Evolutionary conservation across 2,113 vertebrate species (phyloP), one percentile per base, ranked within the genome.

Genomic region (Cathartes aura): DNA sequence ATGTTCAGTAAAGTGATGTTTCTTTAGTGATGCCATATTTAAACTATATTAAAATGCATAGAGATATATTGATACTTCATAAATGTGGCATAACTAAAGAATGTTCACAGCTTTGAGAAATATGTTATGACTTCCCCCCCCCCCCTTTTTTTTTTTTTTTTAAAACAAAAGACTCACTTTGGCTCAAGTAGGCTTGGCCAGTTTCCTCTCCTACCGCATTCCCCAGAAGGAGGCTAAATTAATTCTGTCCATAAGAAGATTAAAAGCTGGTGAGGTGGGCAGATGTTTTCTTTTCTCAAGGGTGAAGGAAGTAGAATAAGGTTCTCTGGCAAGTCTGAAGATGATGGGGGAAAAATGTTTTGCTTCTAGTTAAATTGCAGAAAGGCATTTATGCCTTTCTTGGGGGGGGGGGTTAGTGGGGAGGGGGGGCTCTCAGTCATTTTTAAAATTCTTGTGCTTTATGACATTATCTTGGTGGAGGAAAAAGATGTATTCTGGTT

Each of bases 201-300:
- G 10, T 79, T 91, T 92, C 17, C 32, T 89, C 24, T 90, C 13
- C 70, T 81, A 55, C 32, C 60, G 47, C 30, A 56, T 93, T 89
- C 34, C 89, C 78, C 83, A 82, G n/a, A 84, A 83, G 72, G 68
- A 89, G 89, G 36, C 62, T 71, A 79, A 95, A 97, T 93, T 80
- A 93, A 89, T 97, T 90, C 68, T 89, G 34, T 87, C 86, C 12
- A 2, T 93, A 82, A 75, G 66, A 85, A 71, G 86, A 93, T 91
- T 76, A 94, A 94, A 86, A 96, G 48, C 71, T 96, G 92, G 76
- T 94, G 50, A 45, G 32, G 22, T 88, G 60, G 95, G 66, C 95
- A 95, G 89, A 95, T 95, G 73, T 94, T 97, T 92, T 72, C 30
- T 85, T 82, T 95, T 95, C 86, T 95, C 81, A 68, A 59, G 87